phyloP scores from a whole-genome alignment of 1,140 invertebrate genomes.

The Zaprionus nigranus region DNA sequence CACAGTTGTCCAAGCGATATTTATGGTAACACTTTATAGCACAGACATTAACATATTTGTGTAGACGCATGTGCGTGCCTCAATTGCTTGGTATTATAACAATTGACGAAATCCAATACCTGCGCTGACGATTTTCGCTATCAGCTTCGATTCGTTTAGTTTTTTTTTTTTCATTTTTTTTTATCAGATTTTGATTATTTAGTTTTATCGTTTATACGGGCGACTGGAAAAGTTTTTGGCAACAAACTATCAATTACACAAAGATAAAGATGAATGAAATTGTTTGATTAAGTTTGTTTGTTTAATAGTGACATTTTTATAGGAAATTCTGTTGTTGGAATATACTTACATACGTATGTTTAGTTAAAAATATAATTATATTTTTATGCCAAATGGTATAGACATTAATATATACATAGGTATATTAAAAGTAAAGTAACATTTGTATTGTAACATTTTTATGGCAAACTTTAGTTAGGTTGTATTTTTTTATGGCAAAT shows the following conservation, averaged over 20 bases:
- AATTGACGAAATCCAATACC: background rate
- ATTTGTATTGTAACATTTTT: no score
- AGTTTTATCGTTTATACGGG: background rate
- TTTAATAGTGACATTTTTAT: background rate
- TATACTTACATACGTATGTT: no score
- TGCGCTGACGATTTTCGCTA: background rate
- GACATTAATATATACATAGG: no score
- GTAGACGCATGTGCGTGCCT: background rate
- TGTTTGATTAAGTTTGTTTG: background rate
- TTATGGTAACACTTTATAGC: constrained; percentile 4
- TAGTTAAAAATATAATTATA: no score
- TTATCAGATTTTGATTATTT: background rate
- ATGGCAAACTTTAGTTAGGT: no score
- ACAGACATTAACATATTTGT: background rate
- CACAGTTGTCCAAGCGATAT: background rate
- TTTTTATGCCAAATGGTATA: no score
- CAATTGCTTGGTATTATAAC: background rate
- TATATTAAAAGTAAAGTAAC: no score
- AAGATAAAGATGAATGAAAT: background rate
- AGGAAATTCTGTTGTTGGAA: no score
- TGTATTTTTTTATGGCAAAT: no score
- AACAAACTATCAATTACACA: background rate
- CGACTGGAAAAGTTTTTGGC: constrained; percentile 1
- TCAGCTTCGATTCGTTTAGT: background rate
- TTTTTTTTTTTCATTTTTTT: background rate